Evolutionary conservation across 2,797 vertebrate genomes (phyloP).

Genomic region (Prionace glauca): DNA sequence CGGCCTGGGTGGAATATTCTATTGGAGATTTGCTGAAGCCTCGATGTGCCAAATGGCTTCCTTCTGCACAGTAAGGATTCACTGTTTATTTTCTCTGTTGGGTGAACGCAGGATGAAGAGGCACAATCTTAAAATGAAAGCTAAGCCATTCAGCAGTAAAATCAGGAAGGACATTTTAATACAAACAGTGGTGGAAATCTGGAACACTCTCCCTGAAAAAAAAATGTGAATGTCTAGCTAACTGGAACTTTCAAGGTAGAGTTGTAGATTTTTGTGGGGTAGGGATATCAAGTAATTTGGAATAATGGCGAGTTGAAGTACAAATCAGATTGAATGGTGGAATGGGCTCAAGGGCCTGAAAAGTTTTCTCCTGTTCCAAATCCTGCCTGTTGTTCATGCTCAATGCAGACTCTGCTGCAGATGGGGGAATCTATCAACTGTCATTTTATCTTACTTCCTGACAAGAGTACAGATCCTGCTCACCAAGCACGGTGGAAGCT

Average conservation of each 20-base stretch:
- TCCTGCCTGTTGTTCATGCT: not conserved
- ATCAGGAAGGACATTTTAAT: not conserved
- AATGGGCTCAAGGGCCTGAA: not conserved
- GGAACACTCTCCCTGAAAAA: not conserved
- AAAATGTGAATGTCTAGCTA: not conserved
- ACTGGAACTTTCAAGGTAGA: not conserved
- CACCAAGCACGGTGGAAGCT: not conserved
- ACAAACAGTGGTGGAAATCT: not conserved
- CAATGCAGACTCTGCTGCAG: not conserved
- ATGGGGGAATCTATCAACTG: not conserved
- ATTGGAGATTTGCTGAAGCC: too few species aligned
- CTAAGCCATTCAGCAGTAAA: not conserved
- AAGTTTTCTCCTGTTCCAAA: not conserved
- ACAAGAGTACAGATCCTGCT: not conserved
- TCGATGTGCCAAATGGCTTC: too few species aligned
- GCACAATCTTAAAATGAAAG: not conserved
- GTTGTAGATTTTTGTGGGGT: not conserved
- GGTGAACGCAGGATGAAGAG: not conserved
- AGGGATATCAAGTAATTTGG: not conserved
- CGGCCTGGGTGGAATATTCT: too few species aligned
- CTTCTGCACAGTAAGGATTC: not conserved
- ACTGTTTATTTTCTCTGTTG: not conserved
- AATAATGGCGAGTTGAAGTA: too few species aligned
- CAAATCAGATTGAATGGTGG: too few species aligned
- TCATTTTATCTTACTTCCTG: not conserved